Percentiles rank a stretch among this genome's conserved stretches.
Evolutionary conservation across 1,140 invertebrate species (phyloP).

Genomic region (Steinernema khuongi): DNA sequence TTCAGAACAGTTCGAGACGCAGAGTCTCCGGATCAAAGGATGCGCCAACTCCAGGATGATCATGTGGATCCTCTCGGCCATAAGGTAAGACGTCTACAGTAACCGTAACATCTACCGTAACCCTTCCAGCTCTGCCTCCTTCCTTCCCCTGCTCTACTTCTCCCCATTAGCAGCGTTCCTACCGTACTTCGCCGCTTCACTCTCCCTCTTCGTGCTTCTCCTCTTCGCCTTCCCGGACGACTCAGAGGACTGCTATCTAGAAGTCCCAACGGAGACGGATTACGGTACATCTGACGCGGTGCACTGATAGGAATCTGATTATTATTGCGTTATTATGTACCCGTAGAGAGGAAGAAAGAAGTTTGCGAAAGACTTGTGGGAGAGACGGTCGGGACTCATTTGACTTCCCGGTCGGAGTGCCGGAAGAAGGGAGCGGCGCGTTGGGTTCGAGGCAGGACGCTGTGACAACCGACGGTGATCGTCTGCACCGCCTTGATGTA

Average conservation of each 20-base stretch:
- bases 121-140: background rate
- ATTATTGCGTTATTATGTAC: background rate
- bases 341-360: background rate
- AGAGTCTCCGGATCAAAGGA: background rate
- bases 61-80: conserved; percentile 1
- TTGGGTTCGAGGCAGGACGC: conserved; percentile 31
- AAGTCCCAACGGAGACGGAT: background rate
- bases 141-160: background rate
- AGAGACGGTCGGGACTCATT: background rate
- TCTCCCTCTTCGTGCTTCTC: background rate
- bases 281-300: background rate
- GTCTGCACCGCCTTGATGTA: conserved; percentile 30
- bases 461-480: conserved; percentile 32
- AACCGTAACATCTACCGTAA: background rate
- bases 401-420: background rate
- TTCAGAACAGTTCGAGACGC: background rate
- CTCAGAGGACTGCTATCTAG: background rate
- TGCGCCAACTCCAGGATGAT: conserved; percentile 2
- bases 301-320: background rate
- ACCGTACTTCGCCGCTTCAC: background rate
- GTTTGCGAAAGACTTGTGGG: background rate
- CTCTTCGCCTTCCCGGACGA: background rate
- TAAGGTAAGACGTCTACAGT: background rate
- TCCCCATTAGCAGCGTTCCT: background rate
- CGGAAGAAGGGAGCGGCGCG: conserved; percentile 5